Evolutionary conservation across 1,140 invertebrate species (phyloP).

Genomic region (Ceratina japonica): DNA sequence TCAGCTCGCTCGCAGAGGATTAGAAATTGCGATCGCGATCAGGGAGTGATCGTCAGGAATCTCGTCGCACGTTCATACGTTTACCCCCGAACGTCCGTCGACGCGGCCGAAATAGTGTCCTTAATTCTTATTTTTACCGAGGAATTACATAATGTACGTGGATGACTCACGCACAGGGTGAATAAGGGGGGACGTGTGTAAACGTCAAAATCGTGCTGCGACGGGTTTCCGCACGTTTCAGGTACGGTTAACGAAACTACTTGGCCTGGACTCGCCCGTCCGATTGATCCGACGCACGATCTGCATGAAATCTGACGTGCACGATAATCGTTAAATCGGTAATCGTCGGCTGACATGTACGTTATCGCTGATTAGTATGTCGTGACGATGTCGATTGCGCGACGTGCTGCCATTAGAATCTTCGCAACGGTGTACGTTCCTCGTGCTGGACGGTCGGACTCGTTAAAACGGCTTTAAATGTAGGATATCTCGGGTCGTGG

Average conservation of each 20-base stretch:
- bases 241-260: conserved; percentile 34
- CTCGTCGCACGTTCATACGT: background rate
- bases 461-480: too few species aligned
- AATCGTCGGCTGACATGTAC: background rate
- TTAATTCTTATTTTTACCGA: conserved; percentile 37
- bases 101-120: conserved; percentile 2
- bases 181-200: conserved; percentile 51
- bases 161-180: conserved; percentile 69
- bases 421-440: conserved; percentile 3
- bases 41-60: conserved; percentile 15
- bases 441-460: background rate
- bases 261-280: background rate
- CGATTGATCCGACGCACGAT: background rate
- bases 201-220: conserved; percentile 65
- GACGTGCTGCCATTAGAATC: conserved; percentile 59
- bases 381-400: conserved; percentile 37
- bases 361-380: conserved; percentile 23
- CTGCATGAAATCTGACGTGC: background rate
- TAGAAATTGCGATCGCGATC: conserved; percentile 6
- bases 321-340: background rate
- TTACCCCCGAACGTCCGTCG: background rate
- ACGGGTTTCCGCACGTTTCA: conserved; percentile 27
- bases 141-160: conserved; percentile 70
- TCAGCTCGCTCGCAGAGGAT: background rate
- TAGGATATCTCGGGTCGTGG: background rate